Evolutionary conservation across 64 coral and sea anemone species (phyloP), one percentile per base, ranked within the genome.

Genomic region (Actinia tenebrosa): DNA sequence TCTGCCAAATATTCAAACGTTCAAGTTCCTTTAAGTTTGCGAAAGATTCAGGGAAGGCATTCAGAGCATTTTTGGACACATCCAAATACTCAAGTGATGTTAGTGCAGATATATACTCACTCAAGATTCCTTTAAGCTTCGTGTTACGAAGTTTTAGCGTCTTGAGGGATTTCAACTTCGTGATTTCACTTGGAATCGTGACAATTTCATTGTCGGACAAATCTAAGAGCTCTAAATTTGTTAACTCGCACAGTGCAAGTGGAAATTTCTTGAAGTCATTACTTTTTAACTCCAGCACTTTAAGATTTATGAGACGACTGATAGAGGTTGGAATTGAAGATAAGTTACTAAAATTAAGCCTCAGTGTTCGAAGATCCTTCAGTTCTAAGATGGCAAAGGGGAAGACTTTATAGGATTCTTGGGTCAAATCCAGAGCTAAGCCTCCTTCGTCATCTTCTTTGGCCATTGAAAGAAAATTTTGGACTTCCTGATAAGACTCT

Each of bases 1-100:
- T 91, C 59, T 80, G 75, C 46, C 64, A 81, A 1, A 91, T 72
- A 44, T 56, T 72, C 7, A 90, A 53, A 25, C 83, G 63, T 11
- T 86, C 7, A 25, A 90, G 26, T 1, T 47, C 25, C 11, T 19
- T 15, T 87, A 86, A 72, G 19, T 50, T 50, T 50, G 47, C 47
- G 4, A 50, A 5, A 50, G 47, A 37, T 50, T 91, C 77, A 2
- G 89, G 84, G 7, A 91, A 27, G 16, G 43, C 16, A 19, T 43
- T 11, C 71, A 91, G 45, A 0, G 44, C 75, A 81, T 91, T 91
- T 27, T 79, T 58, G 25, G 50, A 80, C 8, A 91, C 9, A 8
- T 87, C 86, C 78, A 91, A 71, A 27, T 54, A 46, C 19, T 19
- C 56, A 22, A 91, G 89, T 22, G 72, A 25, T 7, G 42, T 17